phyloP scores from a whole-genome alignment of 2,797 vertebrate species.

The Oreonectes daqikongensis region DNA sequence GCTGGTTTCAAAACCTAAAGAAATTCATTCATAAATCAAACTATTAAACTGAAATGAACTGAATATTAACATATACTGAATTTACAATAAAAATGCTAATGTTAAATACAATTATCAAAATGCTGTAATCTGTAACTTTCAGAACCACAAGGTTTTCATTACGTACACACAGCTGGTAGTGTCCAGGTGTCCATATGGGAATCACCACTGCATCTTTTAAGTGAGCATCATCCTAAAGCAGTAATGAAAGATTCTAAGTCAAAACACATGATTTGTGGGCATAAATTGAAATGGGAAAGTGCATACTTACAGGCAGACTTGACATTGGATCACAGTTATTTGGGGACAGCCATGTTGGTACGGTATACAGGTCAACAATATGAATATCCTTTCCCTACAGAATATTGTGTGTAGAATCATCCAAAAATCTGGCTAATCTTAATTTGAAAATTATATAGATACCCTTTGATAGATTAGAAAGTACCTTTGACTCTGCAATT shows the following conservation, averaged over 20 bases:
- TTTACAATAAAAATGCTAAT: neutral
- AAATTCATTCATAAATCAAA: neutral
- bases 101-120: neutral
- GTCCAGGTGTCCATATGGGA: neutral
- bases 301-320: neutral
- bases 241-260: neutral
- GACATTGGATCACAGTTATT: neutral
- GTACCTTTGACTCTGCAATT: no score
- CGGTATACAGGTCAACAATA: no score
- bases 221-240: neutral
- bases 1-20: conserved; percentile 1
- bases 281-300: neutral
- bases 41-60: neutral
- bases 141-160: neutral
- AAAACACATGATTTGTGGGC: neutral
- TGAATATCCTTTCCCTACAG: no score
- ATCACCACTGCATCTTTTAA: neutral
- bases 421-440: no score
- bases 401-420: no score
- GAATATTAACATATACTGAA: neutral
- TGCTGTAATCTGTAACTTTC: neutral
- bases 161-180: conserved; percentile 4
- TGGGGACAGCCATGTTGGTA: neutral
- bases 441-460: no score
- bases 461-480: no score